Base-by-base conservation (phyloP, 1,140 invertebrate species). In the Scaptomyza montana region DNA sequence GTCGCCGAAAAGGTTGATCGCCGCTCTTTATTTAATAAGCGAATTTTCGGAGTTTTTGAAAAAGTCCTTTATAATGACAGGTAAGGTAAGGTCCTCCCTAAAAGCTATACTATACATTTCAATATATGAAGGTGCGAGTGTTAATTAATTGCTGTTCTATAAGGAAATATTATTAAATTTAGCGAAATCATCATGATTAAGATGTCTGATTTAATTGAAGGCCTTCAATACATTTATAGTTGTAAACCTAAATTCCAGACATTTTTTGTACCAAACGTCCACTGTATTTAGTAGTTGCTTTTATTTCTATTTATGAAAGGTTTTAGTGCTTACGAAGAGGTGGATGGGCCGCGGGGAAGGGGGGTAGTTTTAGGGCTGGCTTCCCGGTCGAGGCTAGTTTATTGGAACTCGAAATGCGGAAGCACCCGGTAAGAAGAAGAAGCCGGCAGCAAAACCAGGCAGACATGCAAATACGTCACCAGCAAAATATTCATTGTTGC, bases 381-480 rank as follows among this genome's bases (percentile, higher is more conserved):
- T 21, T 25, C 43, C 43, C 46, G 56, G 5, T 5, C 16, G 60
- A 43, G 59, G 49, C 53, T 71, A 70, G 73, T 63, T 75, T 64
- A 73, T 73, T 49, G 70, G 56, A 62, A 57, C 59, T 70, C 53
- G 51, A 53, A 69, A 74, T 70, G 72, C 67, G 72, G 72, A 74
- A 74, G 72, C 72, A 8, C 30, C 30, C 30, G 30, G 43, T 5
- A 8, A 2, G n/a, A 46, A 25, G 25, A 19, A 13, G 39, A 13
- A 9, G 53, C 53, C 43, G 50, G 49, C 49, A 7, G 30, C 30
- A 33, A 33, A n/a, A 30, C 19, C 8, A 16, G 2, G 59, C 71
- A 74, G 59, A 74, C 72, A 74, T 70, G 66, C 66, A 70, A 70
- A 74, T 74, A 74, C 72, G 72, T 74, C 68, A 75, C 66, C 71